A percentile compares a stretch with the other conserved stretches of the same genome.
phyloP scores from a whole-genome alignment of 2,113 vertebrate genomes.

The Myodes glareolus region DNA sequence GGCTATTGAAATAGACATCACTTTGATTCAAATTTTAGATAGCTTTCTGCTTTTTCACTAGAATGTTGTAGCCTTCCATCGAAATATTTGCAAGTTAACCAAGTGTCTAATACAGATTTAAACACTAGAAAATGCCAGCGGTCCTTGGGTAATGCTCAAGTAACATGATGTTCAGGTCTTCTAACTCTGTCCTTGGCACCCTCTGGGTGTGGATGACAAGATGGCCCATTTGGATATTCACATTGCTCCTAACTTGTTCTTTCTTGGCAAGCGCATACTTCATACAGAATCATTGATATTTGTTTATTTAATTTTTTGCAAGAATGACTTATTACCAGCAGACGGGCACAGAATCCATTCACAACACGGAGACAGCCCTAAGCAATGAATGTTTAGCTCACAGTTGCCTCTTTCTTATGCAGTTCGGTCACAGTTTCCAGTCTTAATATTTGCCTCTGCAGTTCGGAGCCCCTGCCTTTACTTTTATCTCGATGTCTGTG shows the following conservation, averaged over 20 bases:
- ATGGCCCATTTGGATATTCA: not conserved
- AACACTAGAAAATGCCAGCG: not conserved
- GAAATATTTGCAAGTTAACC: slow-evolving; percentile 13
- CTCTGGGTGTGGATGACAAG: not conserved
- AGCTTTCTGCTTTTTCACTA: not conserved
- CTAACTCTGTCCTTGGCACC: not conserved
- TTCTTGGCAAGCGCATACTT: not conserved
- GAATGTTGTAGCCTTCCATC: not conserved
- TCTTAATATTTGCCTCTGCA: not conserved
- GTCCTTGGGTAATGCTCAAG: not conserved
- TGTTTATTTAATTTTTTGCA: slow-evolving; percentile 21
- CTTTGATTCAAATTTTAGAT: not conserved
- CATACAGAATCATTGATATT: not conserved
- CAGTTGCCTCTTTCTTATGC: not conserved
- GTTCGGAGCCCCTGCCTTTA: not conserved
- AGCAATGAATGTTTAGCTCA: not conserved
- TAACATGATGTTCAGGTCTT: not conserved
- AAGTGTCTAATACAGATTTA: not conserved
- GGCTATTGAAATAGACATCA: not conserved
- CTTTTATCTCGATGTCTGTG: not conserved
- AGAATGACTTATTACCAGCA: slow-evolving; percentile 7
- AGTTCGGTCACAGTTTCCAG: not conserved
- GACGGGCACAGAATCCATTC: not conserved
- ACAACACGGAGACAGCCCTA: not conserved
- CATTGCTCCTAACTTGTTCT: slow-evolving; percentile 10